phyloP scores from a whole-genome alignment of 2,888 invertebrate genomes.

The Lydus trimaculatus region DNA sequence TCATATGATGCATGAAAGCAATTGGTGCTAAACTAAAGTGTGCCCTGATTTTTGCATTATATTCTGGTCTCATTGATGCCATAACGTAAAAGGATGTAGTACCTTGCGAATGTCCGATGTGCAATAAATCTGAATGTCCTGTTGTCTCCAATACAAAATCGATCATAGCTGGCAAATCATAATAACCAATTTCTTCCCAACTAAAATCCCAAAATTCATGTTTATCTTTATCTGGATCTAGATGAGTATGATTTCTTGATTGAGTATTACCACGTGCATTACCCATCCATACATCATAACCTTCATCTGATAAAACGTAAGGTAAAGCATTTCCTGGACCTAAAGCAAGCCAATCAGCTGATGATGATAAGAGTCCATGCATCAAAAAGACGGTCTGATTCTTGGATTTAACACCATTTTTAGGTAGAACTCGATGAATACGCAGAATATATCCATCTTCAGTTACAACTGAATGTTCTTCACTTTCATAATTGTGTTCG shows the following conservation, averaged over 20 bases:
- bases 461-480: constrained; percentile 60
- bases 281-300: constrained; percentile 52
- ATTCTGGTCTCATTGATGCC: constrained; percentile 69
- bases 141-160: constrained; percentile 72
- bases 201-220: constrained; percentile 64
- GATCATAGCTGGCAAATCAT: constrained; percentile 83
- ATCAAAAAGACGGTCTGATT: constrained; percentile 59
- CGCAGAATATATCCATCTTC: constrained; percentile 67
- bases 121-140: constrained; percentile 69
- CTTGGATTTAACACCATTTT: constrained; percentile 43
- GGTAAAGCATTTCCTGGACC: constrained; percentile 58
- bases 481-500: constrained; percentile 59
- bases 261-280: constrained; percentile 46
- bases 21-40: constrained; percentile 77
- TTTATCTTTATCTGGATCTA: constrained; percentile 42
- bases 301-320: constrained; percentile 47
- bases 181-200: constrained; percentile 83
- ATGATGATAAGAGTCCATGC: constrained; percentile 65
- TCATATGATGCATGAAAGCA: constrained; percentile 67
- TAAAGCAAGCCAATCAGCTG: constrained; percentile 65
- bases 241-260: constrained; percentile 40
- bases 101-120: constrained; percentile 84
- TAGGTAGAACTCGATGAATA: constrained; percentile 65
- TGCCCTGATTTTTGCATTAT: constrained; percentile 70
- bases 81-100: constrained; percentile 74